phyloP scores from a whole-genome alignment of 1,140 invertebrate genomes.

The Papilio aristodemus region DNA sequence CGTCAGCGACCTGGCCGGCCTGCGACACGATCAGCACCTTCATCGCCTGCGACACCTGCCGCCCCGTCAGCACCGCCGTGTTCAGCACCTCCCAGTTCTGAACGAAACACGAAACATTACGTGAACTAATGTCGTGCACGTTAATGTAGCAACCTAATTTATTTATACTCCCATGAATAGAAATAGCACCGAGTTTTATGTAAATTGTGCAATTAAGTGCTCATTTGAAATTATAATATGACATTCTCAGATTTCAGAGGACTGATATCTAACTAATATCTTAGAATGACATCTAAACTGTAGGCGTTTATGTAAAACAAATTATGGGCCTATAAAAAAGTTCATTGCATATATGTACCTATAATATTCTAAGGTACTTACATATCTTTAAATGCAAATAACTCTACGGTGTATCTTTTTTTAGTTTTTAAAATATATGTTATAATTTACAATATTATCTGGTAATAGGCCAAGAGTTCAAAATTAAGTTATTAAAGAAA shows the following conservation, averaged over 20 bases:
- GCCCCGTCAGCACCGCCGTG: conserved; percentile 95
- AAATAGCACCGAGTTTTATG: conserved; percentile 18
- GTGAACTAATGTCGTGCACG: not conserved
- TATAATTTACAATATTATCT: too few relatives aligned
- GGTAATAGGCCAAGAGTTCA: too few relatives aligned
- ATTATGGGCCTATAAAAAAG: too few relatives aligned
- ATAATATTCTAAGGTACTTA: too few relatives aligned
- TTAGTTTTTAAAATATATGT: too few relatives aligned
- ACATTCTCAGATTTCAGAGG: conserved; percentile 1
- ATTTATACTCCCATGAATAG: not conserved
- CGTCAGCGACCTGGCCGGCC: conserved; percentile 95
- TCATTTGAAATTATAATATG: conserved; percentile 16
- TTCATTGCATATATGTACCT: too few relatives aligned
- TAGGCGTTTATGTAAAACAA: not conserved
- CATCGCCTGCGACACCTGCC: conserved; percentile 96
- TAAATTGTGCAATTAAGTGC: not conserved
- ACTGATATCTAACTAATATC: not conserved
- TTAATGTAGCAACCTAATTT: conserved; percentile 7
- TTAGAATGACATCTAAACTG: not conserved
- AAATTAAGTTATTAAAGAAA: too few relatives aligned
- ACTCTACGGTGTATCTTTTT: too few relatives aligned
- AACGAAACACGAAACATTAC: conserved; percentile 50
- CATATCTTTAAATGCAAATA: too few relatives aligned
- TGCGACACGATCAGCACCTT: conserved; percentile 97
- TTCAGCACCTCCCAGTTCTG: conserved; percentile 98